Evolutionary conservation across 2,797 vertebrate species (phyloP), one percentile per base, ranked within the genome.

Genomic region (Anisognathus igniventris): DNA sequence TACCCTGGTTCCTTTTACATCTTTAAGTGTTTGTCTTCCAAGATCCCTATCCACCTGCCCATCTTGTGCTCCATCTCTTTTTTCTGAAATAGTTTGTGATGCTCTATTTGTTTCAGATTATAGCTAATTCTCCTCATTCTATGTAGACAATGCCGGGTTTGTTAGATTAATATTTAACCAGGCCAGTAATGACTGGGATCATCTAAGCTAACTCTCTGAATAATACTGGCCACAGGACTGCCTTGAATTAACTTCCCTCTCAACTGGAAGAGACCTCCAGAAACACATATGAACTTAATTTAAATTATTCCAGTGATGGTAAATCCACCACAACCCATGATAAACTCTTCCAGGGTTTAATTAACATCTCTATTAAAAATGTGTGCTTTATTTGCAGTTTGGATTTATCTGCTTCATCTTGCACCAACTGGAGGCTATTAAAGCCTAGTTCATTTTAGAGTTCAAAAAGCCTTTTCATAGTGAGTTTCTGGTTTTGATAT

Each of bases 341-440:
- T 90, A 79, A 95, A 95, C 84, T 92, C 62, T 93, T 93, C 88
- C 93, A 95, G 92, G 66, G 62, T 90, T 95, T 92, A 96, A 95
- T 96, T 96, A 96, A 81, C 80, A 78, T 92, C 44, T 93, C 92
- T 79, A 88, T 95, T 95, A 86, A 94, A 93, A 95, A 90, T 90
- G 67, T 92, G 60, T 82, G 73, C 60, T 94, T 93, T 95, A 90
- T 96, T 95, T 92, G 88, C 86, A 90, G 80, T 90, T 92, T 94
- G 73, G 30, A 62, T 95, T 86, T 93, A 86, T 94, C 92, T 94
- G 70, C 53, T 95, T 94, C 77, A 82, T 95, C 92, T 92, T 82
- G 72, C 70, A 90, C 83, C 92, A 95, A 95, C 90, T 96, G 92
- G 93, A 95, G 93, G 47, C 51, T 92, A 96, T 96, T 95, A 96